Conservation (phyloP, 2,888 invertebrate species). For the Microctonus brassicae region DNA sequence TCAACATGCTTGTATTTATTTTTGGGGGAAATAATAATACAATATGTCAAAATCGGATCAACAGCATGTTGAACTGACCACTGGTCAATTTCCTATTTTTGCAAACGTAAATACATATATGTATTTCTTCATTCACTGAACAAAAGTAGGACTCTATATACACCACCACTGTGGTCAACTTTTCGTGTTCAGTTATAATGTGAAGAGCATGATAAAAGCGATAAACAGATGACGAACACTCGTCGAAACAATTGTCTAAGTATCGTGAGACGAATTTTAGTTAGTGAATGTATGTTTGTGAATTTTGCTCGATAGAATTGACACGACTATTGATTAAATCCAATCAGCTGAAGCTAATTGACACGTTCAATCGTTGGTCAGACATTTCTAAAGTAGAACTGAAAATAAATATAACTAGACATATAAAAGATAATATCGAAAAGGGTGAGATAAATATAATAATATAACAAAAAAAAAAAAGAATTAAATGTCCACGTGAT, state of each 20-base stretch:
- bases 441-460: constrained; percentile 20
- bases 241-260: constrained; percentile 58
- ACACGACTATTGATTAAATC: constrained; percentile 38
- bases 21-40: background rate
- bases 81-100: constrained; percentile 60
- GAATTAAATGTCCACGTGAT: constrained; percentile 52
- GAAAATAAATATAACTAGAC: background rate
- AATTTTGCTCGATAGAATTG: constrained; percentile 44
- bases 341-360: constrained; percentile 43
- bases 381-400: background rate
- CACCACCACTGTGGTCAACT: too few relatives aligned
- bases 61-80: constrained; percentile 60
- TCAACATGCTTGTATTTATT: background rate
- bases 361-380: constrained; percentile 30
- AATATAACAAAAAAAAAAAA: constrained; percentile 29
- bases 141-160: too few relatives aligned
- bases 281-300: constrained; percentile 38
- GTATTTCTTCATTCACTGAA: too few relatives aligned
- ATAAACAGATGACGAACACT: constrained; percentile 57
- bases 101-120: constrained; percentile 34
- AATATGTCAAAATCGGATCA: constrained; percentile 53
- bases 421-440: background rate
- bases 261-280: constrained; percentile 59
- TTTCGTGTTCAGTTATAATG: background rate
- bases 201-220: constrained; percentile 38